Evolutionary conservation across 2,888 invertebrate genomes (phyloP), one percentile per base, ranked within the genome.

Genomic region (Drosophila falleni): DNA sequence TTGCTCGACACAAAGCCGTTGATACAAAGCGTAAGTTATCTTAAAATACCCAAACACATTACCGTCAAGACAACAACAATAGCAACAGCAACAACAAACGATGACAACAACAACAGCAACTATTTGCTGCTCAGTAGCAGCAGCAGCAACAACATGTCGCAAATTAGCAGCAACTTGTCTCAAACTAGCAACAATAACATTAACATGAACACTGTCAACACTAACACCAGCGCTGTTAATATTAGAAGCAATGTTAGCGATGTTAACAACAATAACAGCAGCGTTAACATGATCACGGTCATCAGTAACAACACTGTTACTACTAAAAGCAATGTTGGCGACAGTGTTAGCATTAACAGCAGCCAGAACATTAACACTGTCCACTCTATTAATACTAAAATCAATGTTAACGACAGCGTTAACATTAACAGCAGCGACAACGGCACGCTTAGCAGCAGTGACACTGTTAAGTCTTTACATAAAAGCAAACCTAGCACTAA

Each of bases 1-100:
- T 94, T 94, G 92, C 93, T 93, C 93, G 94, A 94, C 91, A 94
- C 94, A 92, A 95, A 94, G 92, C 93, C 94, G 92, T 94, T 94
- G 86, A 94, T 93, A 71, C 96, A 96, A 94, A 96, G 97, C 96
- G 97, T 97, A 96, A 97, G 96, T 96, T 87, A 94, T 11, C 3
- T 41, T 39, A 42, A 63, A 50, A 76, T 69, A 2, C 16, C 53
- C 31, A 66, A 55, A 23, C 33, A 53, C 46, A 49, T 51, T 9
- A 69, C 39, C 8, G 16, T 29, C n/a, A 60, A 55, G 8, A 29
- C 8, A 3, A 8, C 6, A 29, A 29, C 29, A 29, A 5, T 5
- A 6, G 3, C 29, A 29, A 37, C 46, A 35, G 5, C 49, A 5
- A 16, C 49, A 49, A 46, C 2, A 26, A 19, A 13, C 15, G 33